Evolutionary conservation across 1,140 invertebrate genomes (phyloP).

Genomic region (Platyscapa corneri): DNA sequence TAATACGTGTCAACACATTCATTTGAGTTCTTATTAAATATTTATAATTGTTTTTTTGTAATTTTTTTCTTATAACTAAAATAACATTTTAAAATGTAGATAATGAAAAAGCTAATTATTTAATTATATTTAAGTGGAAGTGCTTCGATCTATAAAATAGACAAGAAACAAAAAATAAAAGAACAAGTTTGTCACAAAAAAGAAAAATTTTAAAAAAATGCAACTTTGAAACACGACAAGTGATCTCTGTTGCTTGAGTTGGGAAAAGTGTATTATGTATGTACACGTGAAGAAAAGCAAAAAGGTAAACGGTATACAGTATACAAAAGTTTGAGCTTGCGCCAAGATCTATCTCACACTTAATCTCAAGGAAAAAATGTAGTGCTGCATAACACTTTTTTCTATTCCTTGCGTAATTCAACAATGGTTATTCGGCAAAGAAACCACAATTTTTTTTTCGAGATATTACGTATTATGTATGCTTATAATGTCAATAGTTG

Average conservation of each 20-base stretch:
- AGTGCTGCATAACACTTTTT: not conserved
- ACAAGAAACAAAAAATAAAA: too few relatives aligned
- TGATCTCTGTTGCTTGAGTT: not conserved
- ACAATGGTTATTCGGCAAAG: not conserved
- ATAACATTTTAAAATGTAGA: too few relatives aligned
- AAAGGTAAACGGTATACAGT: not conserved
- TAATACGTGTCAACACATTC: too few relatives aligned
- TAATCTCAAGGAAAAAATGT: not conserved
- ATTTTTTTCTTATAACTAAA: too few relatives aligned
- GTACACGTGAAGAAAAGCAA: not conserved
- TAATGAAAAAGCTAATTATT: too few relatives aligned
- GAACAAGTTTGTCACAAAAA: not conserved
- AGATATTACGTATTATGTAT: not conserved
- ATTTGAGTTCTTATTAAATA: too few relatives aligned
- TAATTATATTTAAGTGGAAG: too few relatives aligned
- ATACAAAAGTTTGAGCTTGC: not conserved
- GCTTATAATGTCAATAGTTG: not conserved
- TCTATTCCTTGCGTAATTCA: not conserved
- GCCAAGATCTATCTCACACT: not conserved
- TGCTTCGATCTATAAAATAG: too few relatives aligned
- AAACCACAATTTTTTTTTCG: not conserved
- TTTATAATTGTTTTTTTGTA: too few relatives aligned
- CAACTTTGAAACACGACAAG: not conserved
- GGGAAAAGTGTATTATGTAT: not conserved
- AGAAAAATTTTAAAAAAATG: not conserved